Evolutionary conservation across 2,888 invertebrate species (phyloP).

Genomic region (Drosophila trichaetosa): DNA sequence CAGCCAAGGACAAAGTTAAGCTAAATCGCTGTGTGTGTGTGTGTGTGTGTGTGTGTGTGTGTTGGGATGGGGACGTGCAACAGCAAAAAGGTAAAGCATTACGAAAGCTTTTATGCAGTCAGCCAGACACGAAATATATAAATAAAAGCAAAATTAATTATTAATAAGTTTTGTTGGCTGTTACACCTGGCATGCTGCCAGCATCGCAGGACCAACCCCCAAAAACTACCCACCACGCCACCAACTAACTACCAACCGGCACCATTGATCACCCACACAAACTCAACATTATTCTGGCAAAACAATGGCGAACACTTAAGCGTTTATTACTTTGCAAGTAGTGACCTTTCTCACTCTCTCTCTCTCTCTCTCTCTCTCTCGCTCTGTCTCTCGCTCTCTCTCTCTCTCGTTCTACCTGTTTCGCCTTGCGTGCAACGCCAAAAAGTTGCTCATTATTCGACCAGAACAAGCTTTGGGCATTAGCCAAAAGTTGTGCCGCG

Average conservation of each 20-base stretch:
- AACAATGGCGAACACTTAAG: constrained; percentile 62
- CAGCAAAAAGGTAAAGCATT: constrained; percentile 26
- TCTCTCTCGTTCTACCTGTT: constrained; percentile 16
- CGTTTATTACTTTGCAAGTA: constrained; percentile 66
- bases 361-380: background rate
- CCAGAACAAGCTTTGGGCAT: constrained; percentile 58
- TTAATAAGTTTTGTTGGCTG: constrained; percentile 52
- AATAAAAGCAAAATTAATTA: constrained; percentile 67
- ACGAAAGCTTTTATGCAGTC: constrained; percentile 48
- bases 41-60: background rate
- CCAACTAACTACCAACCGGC: background rate
- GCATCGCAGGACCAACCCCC: constrained; percentile 10
- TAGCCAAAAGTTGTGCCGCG: constrained; percentile 54
- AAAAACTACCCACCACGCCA: background rate
- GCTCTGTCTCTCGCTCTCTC: background rate
- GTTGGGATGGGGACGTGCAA: background rate
- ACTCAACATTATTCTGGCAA: constrained; percentile 29
- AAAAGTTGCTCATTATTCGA: constrained; percentile 52
- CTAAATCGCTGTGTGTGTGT: background rate
- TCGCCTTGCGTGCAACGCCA: constrained; percentile 36
- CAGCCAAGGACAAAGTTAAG: constrained; percentile 21
- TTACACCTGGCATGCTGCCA: constrained; percentile 37
- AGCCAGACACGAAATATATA: constrained; percentile 35
- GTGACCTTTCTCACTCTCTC: constrained; percentile 8
- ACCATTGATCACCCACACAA: background rate